phyloP scores from a whole-genome alignment of 2,888 invertebrate genomes.

The Hyposoter didymator region DNA sequence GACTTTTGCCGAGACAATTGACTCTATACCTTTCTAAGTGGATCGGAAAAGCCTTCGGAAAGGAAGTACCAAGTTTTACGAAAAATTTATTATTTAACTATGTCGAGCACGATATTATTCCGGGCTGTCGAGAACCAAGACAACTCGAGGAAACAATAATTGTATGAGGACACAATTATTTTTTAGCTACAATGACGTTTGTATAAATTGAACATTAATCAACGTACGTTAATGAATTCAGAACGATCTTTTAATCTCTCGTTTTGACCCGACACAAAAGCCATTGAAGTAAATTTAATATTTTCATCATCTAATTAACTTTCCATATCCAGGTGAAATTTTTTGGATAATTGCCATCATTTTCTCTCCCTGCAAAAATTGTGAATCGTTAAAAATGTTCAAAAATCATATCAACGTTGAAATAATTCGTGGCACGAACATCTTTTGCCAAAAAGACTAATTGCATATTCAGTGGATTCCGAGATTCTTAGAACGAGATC shows the following conservation, averaged over 20 bases:
- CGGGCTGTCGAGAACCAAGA: neutral
- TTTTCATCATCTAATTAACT: neutral
- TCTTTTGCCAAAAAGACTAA: too few species aligned
- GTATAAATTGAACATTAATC: neutral
- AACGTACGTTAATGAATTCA: neutral
- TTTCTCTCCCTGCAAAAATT: neutral
- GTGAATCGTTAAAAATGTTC: neutral
- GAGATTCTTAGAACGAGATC: too few species aligned
- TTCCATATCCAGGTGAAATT: neutral
- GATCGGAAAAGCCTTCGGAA: neutral
- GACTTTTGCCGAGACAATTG: slow-evolving; percentile 37
- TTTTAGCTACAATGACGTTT: neutral
- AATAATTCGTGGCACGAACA: neutral
- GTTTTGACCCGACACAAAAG: neutral
- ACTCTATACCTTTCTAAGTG: neutral
- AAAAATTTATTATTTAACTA: neutral
- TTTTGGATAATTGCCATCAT: neutral
- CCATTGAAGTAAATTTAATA: neutral
- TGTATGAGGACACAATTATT: neutral
- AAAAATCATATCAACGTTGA: neutral
- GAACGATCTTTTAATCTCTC: neutral
- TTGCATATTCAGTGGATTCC: too few species aligned
- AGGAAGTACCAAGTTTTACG: slow-evolving; percentile 19
- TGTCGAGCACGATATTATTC: neutral
- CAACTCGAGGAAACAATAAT: neutral